Percentiles rank a stretch among this genome's conserved stretches.
These are phyloP conservation scores for Galaxea fascicularis DNA, from an alignment of 92 coral and sea anemone species.

Conservation along the genomic window DNA sequence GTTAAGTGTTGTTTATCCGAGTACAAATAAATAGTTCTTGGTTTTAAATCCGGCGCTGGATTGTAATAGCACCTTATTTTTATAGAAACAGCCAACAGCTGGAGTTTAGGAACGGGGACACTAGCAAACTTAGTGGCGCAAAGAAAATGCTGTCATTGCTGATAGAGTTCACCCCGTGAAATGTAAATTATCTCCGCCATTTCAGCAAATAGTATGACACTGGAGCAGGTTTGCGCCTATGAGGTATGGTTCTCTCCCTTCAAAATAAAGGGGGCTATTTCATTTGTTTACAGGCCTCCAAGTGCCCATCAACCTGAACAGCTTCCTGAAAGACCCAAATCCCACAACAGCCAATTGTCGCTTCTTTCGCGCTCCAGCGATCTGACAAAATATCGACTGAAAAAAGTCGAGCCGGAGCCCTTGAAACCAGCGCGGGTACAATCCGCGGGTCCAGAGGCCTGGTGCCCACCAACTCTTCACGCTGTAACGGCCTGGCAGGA, in stretches of 20 bases:
- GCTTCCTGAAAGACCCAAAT: neutral
- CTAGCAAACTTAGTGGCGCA: too few species aligned
- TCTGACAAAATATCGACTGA: slow-evolving; percentile 43
- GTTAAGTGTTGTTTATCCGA: too few species aligned
- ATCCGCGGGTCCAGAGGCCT: slow-evolving; percentile 38
- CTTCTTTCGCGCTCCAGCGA: slow-evolving; percentile 54
- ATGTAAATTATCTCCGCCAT: too few species aligned
- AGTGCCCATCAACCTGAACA: neutral
- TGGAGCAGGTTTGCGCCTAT: too few species aligned
- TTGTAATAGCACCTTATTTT: too few species aligned
- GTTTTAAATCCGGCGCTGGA: too few species aligned
- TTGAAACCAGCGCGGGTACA: slow-evolving; percentile 30
- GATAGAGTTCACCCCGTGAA: too few species aligned
- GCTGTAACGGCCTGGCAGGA: slow-evolving; percentile 38
- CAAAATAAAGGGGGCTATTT: neutral
- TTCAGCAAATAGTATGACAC: too few species aligned
- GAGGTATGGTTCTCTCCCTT: neutral
- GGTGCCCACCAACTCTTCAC: slow-evolving; percentile 44
- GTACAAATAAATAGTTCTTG: too few species aligned
- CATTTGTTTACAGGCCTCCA: neutral
- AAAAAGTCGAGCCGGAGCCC: slow-evolving; percentile 64
- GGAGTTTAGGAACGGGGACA: too few species aligned
- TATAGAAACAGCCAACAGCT: too few species aligned
- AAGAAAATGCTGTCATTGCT: too few species aligned
- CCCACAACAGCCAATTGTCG: neutral